These are phyloP conservation scores for Halictus rubicundus DNA, from an alignment of 1,140 invertebrate genomes.

Conservation along the genomic window DNA sequence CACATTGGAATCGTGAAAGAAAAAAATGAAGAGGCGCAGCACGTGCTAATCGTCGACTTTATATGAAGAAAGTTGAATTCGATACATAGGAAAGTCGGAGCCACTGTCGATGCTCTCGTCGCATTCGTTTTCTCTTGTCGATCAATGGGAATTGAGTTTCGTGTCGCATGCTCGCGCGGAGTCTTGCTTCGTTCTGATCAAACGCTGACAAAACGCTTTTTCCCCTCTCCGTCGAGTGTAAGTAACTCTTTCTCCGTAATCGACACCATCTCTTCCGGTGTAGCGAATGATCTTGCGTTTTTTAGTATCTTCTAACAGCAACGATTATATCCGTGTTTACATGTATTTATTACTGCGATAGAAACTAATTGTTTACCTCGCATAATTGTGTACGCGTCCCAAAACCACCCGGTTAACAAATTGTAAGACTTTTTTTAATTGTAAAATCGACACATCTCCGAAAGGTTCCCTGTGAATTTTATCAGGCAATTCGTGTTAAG, in stretches of 20 bases:
- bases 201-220: neutral
- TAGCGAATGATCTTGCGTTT: no score
- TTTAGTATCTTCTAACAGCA: no score
- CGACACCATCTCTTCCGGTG: no score
- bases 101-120: neutral
- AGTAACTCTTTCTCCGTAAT: no score
- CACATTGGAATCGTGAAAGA: neutral
- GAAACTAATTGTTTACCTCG: no score
- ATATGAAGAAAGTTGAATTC: constrained; percentile 23
- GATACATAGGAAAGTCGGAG: constrained; percentile 23
- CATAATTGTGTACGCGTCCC: no score
- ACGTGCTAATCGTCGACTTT: constrained; percentile 20
- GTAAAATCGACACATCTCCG: constrained; percentile 12
- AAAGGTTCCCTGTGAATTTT: constrained; percentile 20
- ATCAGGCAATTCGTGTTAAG: constrained; percentile 51
- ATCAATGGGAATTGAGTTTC: neutral
- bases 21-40: neutral
- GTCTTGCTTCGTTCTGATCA: constrained; percentile 58
- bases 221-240: neutral
- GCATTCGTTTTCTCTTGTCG: neutral
- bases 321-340: no score
- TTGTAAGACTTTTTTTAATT: no score
- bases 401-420: no score
- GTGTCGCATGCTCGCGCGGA: constrained; percentile 30
- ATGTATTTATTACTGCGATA: no score